Evolutionary conservation across 2,888 invertebrate genomes (phyloP), one percentile per base, ranked within the genome.

Genomic region (Dryobota labecula): DNA sequence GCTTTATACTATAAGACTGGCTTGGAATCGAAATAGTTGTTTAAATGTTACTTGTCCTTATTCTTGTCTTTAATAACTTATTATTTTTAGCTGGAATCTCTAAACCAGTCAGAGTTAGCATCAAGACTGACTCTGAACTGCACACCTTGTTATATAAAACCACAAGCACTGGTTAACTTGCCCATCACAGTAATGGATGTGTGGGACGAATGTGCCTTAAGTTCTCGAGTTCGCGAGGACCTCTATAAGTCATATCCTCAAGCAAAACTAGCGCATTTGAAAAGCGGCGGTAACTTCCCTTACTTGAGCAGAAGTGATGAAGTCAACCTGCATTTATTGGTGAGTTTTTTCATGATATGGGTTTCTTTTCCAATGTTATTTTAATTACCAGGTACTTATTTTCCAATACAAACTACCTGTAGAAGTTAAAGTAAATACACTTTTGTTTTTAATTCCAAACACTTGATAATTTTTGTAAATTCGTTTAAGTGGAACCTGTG

Each of bases 271-370:
- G 99, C 98, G 2, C 98, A 98, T 92, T 94, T 99, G 61, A 99
- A 99, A 91, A 97, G 97, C 80, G 99, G 99, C 1, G 98, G 99
- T 8, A 98, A 98, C 94, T 99, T 99, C 92, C 99, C 99, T 0
- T 99, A 98, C 90, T 95, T 99, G 76, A 98, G 98, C 91, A 96
- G 98, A 87, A 97, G 98, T 91, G 98, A 98, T 87, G 99, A 99
- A 96, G 98, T 98, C 65, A 98, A 98, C 94, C 96, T 99, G 82
- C 98, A 98, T 96, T 96, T 99, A 90, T 97, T 98, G 96, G 98
- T 98, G 90, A 93, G 91, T 89, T 80, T 45, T 38, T 45, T 76
- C 20, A 9, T 30, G 11, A 30, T 30, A 20, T 64, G 20, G 3
- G 13, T 57, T 57, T 51, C 3, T 15, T 24, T 45, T 51, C 43